Base-by-base conservation (phyloP, 92 coral and sea anemone genomes). In the Bergia sp. region DNA sequence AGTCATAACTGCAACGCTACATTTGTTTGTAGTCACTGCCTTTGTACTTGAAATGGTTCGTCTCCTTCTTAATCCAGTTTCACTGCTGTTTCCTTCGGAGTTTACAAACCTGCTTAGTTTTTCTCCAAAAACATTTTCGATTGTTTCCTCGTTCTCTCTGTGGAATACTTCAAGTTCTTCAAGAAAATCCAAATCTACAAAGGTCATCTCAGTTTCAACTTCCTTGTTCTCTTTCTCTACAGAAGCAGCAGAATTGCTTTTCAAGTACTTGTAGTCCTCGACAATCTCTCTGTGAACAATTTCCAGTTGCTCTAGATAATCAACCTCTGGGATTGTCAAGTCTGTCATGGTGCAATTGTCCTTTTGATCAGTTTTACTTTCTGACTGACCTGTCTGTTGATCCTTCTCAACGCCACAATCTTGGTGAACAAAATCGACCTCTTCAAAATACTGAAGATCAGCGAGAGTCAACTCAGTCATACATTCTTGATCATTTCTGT, bases 231-330 rank as follows among this genome's bases (percentile, higher is more conserved):
- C 90, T 67, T 89, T 89, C 7, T 50, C 16, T 49, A 72, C 36
- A 18, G 50, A 41, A 43, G 42, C 81, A 40, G 84, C 37, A 50
- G 55, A 89, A 61, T 83, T 89, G 21, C 5, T 72, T 86, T 91
- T 89, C 86, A 92, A 86, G 18, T 87, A 89, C 74, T 89, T 88
- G 75, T 92, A 92, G 49, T 92, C 94, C 6, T 83, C 73, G 5
- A 89, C 82, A 18, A 92, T 92, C 36, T 89, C 92, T 15, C 89
- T 82, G 65, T 93, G 96, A 5, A 93, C 91, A 40, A 61, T 47
- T 43, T 95, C 93, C 10, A 95, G 88, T n/a, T 92, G 92, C 58
- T 93, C 96, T 47, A 90, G 79, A 79, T 95, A 93, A 11, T 93
- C 91, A 20, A 93, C 37, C 39, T 94, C 96, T 12, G 89, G 81